Conservation (phyloP, 2,797 vertebrate species). For the Natrix natrix region DNA sequence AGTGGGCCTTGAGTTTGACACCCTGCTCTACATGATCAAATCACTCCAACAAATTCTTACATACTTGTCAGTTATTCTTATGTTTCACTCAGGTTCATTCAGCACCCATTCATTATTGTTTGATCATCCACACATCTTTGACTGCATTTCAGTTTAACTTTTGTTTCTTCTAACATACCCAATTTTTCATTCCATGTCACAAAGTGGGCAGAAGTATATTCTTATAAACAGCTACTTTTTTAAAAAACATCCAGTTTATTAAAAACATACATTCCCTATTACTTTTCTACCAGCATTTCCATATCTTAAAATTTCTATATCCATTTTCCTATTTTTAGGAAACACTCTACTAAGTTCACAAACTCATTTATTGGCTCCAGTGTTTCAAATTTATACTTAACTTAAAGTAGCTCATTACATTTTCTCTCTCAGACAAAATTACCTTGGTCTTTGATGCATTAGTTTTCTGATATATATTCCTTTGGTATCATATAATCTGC, state of each 20-base stretch:
- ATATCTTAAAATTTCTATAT: background rate
- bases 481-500: background rate
- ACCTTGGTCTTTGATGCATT: background rate
- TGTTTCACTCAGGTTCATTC: background rate
- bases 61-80: background rate
- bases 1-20: too few relatives aligned
- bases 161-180: background rate
- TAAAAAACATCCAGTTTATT: background rate
- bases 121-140: background rate
- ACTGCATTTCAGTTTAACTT: background rate
- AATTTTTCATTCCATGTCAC: background rate
- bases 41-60: background rate
- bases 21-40: background rate
- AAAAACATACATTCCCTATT: background rate
- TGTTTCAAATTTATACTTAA: background rate
- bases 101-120: background rate
- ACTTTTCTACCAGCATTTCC: background rate
- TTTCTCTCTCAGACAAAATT: background rate
- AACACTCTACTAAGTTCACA: background rate
- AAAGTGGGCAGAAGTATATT: background rate
- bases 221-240: background rate
- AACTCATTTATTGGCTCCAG: background rate
- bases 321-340: background rate
- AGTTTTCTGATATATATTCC: background rate
- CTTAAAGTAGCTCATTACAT: background rate